Conservation (phyloP, 2,888 invertebrate species). For the Cacoxenus indagator region DNA sequence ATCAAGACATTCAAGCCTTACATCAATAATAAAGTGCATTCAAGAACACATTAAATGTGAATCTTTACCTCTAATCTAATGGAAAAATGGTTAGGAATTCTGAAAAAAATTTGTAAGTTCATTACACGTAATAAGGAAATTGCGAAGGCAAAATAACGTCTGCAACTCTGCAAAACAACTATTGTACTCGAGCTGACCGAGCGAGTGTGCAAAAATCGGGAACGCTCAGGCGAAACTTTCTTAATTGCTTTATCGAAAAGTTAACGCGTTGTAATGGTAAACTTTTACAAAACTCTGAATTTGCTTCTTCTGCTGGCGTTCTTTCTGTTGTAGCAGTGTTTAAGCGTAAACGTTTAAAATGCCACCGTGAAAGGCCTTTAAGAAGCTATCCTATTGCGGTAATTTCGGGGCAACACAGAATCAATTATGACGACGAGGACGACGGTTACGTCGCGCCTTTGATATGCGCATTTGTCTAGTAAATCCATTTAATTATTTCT, state of each 20-base stretch:
- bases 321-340: too few species aligned
- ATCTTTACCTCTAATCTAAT: neutral
- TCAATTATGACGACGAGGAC: neutral
- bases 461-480: constrained; percentile 9
- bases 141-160: neutral
- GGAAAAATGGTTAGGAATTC: neutral
- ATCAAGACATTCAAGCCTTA: too few species aligned
- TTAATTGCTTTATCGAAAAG: constrained; percentile 17
- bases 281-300: neutral
- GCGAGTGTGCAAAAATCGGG: constrained; percentile 2
- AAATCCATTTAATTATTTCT: constrained; percentile 15
- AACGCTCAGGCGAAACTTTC: constrained; percentile 8
- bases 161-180: neutral
- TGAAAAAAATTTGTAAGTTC: constrained; percentile 3
- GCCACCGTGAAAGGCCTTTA: neutral
- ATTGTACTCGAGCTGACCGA: neutral
- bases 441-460: neutral
- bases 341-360: neutral
- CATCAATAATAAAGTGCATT: too few species aligned
- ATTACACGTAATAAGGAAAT: constrained; percentile 22
- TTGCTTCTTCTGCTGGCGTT: too few species aligned
- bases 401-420: neutral
- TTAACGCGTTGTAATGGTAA: neutral
- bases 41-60: neutral
- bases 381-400: neutral